Conservation (phyloP, 2,888 invertebrate genomes). For the Pomacea canaliculata region DNA sequence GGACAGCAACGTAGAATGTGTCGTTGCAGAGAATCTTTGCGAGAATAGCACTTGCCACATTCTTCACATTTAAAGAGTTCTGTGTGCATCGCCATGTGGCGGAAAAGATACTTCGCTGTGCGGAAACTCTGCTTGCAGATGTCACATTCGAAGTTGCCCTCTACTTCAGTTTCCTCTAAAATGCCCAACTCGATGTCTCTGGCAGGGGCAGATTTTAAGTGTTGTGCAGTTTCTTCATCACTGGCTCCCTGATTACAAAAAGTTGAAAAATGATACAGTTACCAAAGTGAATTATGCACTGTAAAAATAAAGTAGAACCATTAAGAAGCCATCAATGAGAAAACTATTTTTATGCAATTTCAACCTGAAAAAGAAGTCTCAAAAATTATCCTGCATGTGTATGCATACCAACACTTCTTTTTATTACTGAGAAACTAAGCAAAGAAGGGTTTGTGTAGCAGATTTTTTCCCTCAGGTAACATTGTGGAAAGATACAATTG, state of each 20-base stretch:
- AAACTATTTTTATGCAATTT: too few species aligned
- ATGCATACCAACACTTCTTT: too few species aligned
- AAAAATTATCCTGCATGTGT: too few species aligned
- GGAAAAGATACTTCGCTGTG: conserved; percentile 71
- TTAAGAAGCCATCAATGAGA: too few species aligned
- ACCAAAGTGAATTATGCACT: neutral
- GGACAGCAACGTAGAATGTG: conserved; percentile 61
- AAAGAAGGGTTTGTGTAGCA: too few species aligned
- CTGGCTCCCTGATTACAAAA: neutral
- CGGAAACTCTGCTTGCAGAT: conserved; percentile 70
- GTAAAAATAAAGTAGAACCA: too few species aligned
- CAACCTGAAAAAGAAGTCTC: too few species aligned
- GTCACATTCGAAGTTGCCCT: conserved; percentile 50
- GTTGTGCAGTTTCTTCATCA: neutral
- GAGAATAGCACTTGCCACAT: conserved; percentile 57
- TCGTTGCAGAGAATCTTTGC: conserved; percentile 61
- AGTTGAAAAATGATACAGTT: too few species aligned
- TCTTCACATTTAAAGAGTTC: conserved; percentile 62
- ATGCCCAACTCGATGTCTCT: conserved; percentile 11
- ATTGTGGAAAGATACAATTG: too few species aligned
- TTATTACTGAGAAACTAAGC: too few species aligned
- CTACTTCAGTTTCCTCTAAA: conserved; percentile 32
- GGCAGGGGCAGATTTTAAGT: neutral
- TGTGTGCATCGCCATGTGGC: conserved; percentile 72
- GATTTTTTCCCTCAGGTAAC: too few species aligned